Conservation (phyloP, 2,113 vertebrate species). For the Perccottus glenii region DNA sequence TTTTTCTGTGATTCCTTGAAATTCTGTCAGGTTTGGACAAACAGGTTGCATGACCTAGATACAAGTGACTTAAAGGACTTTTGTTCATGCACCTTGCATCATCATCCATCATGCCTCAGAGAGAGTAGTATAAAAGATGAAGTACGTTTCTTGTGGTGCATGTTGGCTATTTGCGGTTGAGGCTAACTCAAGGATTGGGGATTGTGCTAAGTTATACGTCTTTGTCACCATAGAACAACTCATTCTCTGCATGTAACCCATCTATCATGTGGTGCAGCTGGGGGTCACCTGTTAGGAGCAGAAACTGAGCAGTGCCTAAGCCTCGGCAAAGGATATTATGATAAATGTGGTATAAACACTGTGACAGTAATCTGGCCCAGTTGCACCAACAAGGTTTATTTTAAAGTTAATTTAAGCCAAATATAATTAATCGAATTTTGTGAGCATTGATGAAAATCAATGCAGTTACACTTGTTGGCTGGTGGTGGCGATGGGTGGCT, state of each 20-base stretch:
- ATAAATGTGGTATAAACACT: background rate
- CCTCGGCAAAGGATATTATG: background rate
- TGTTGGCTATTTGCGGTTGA: background rate
- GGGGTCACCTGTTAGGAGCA: background rate
- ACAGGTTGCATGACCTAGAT: background rate
- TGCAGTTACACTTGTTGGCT: too few species aligned
- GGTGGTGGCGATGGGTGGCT: too few species aligned
- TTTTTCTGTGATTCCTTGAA: too few species aligned
- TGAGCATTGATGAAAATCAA: too few species aligned
- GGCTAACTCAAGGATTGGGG: too few species aligned
- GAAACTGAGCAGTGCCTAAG: background rate
- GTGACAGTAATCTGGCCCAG: background rate
- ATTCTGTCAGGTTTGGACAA: too few species aligned
- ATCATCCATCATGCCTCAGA: background rate
- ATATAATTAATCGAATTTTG: too few species aligned
- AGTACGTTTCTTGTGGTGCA: background rate
- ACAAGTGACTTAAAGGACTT: background rate
- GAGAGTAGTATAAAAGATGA: background rate
- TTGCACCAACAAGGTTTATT: too few species aligned
- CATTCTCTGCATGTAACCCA: background rate
- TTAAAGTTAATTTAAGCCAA: too few species aligned
- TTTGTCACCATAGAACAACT: background rate
- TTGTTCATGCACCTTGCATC: background rate
- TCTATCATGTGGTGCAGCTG: background rate
- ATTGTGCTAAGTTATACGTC: background rate